phyloP scores from a whole-genome alignment of 2,888 invertebrate species.

The Panopea generosa region DNA sequence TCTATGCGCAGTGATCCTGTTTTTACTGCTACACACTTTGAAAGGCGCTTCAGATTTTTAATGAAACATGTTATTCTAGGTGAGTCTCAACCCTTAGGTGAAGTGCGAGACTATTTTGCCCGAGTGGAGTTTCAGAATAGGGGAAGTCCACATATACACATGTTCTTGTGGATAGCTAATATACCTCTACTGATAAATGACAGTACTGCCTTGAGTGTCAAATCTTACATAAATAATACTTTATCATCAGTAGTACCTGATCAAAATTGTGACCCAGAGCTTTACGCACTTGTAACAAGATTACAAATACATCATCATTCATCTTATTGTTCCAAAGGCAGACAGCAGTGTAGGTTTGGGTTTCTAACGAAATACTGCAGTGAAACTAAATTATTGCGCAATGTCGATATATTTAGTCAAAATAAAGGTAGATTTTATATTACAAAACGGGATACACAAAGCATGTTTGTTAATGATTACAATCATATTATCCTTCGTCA shows the following conservation, averaged over 20 bases:
- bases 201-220: not conserved
- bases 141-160: constrained; percentile 51
- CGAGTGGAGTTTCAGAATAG: no score
- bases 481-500: constrained; percentile 38
- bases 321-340: constrained; percentile 20
- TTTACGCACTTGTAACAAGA: constrained; percentile 23
- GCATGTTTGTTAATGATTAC: constrained; percentile 41
- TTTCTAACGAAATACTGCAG: constrained; percentile 28
- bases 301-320: constrained; percentile 46
- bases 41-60: constrained; percentile 41
- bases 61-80: constrained; percentile 36
- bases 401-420: not conserved
- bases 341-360: constrained; percentile 39
- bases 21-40: constrained; percentile 47
- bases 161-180: constrained; percentile 47
- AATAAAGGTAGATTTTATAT: constrained; percentile 39
- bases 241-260: constrained; percentile 29
- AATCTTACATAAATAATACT: constrained; percentile 29
- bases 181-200: constrained; percentile 19
- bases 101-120: constrained; percentile 32
- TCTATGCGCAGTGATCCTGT: constrained; percentile 33
- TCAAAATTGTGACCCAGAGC: not conserved
- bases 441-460: constrained; percentile 12
- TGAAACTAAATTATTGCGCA: constrained; percentile 25
- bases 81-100: constrained; percentile 35